Conservation (phyloP, 2,113 vertebrate species). For the Pangasianodon hypophthalmus region DNA sequence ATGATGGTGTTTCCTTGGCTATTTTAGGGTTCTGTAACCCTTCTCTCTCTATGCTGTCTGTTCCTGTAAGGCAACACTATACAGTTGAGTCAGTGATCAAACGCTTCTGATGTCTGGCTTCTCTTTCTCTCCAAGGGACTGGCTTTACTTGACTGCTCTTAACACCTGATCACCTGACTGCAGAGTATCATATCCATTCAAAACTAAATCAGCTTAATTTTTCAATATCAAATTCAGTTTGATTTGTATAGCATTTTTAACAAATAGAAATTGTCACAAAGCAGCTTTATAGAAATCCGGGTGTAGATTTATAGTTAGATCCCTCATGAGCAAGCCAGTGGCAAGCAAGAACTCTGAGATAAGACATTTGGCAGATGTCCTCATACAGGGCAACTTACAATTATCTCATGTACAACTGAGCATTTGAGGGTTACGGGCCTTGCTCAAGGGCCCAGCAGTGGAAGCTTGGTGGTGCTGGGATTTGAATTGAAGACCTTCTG, state of each 20-base stretch:
- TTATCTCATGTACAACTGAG: no score
- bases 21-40: background rate
- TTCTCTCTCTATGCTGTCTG: background rate
- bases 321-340: background rate
- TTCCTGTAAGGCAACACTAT: constrained; percentile 9
- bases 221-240: background rate
- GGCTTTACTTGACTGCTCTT: background rate
- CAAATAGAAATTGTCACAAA: background rate
- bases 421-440: no score
- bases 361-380: no score
- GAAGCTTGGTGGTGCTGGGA: no score
- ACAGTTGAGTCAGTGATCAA: constrained; percentile 6
- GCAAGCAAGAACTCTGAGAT: background rate
- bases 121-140: background rate
- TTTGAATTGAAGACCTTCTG: no score
- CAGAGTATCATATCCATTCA: background rate
- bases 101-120: background rate
- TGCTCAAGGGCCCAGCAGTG: no score
- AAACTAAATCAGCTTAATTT: background rate
- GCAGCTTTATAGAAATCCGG: background rate
- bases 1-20: constrained; percentile 25
- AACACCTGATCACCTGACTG: background rate
- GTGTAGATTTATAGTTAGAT: background rate
- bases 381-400: no score
- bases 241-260: background rate